Evolutionary conservation across 2,797 vertebrate species (phyloP), one percentile per base, ranked within the genome.

Genomic region (Phrynocephalus vlangalii): DNA sequence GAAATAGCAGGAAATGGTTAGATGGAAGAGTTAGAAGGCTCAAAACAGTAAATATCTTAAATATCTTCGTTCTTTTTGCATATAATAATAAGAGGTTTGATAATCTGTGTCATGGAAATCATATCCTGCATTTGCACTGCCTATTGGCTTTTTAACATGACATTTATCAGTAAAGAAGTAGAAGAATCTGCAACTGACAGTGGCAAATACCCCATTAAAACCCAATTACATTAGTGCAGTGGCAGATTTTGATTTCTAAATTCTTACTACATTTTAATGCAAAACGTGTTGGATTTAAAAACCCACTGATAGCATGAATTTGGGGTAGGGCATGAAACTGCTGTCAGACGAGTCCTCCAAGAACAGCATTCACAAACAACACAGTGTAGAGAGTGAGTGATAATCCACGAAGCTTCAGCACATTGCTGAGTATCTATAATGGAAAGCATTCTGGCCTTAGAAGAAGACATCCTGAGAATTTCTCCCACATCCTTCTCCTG

Each of bases 31-130:
- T 79, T 79, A 86, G 30, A 78, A 70, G 75, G 84, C 30, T 85
- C 78, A 70, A 33, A 86, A 38, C 84, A 71, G 66, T 79, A 70
- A 78, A 86, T 79, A 79, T 79, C 38, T 86, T 48, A n/a, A 85
- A 20, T n/a, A 22, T 30, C n/a, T 33, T 63, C 22, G 11, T n/a
- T 18, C 52, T 72, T 13, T 85, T 79, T 71, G 66, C 48, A 71
- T 56, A 48, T 86, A 56, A 68, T 38, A 56, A 48, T 52, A 60
- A 79, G 48, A 52, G 48, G n/a, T 1, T 48, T 71, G 33, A 56
- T 86, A 30, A 85, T 78, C 73, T 85, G 60, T 60, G 30, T 79
- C 71, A 79, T 71, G 30, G 48, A 86, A 86, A 86, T 52, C 48
- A 85, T 70, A 78, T 44, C 44, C 60, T 78, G 75, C 44, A 50